phyloP scores from a whole-genome alignment of 2,797 vertebrate genomes.

The Spinibarbus caldwelli region DNA sequence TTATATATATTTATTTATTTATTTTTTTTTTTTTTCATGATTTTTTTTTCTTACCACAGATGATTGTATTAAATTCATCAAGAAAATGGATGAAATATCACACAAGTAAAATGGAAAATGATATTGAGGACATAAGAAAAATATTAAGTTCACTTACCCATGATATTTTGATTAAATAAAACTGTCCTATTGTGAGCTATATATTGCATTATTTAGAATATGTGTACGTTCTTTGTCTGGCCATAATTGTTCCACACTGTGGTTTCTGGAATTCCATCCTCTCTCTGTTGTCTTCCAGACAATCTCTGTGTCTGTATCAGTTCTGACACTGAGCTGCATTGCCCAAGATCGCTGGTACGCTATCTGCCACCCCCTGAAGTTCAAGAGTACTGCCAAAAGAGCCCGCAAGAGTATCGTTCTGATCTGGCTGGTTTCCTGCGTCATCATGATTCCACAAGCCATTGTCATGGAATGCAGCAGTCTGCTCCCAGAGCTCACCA shows the following conservation, averaged over 20 bases:
- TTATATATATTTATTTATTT: no score
- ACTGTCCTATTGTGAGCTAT: neutral
- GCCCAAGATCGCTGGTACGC: constrained; percentile 98
- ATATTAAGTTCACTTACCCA: neutral
- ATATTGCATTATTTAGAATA: neutral
- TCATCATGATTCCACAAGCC: constrained; percentile 96
- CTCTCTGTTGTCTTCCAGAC: constrained; percentile 76
- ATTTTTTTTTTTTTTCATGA: no score
- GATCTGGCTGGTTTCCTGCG: constrained; percentile 94
- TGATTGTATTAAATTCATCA: neutral
- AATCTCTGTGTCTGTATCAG: constrained; percentile 95
- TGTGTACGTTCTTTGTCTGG: neutral
- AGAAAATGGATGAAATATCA: neutral
- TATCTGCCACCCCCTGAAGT: constrained; percentile 97
- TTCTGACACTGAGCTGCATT: constrained; percentile 95
- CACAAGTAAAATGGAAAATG: neutral
- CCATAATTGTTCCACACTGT: neutral
- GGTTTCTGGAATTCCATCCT: neutral
- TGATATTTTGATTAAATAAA: neutral
- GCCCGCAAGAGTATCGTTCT: constrained; percentile 91
- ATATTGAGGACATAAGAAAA: neutral
- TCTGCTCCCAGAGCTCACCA: constrained; percentile 90
- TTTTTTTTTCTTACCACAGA: no score
- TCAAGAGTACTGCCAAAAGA: constrained; percentile 95
- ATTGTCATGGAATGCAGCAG: constrained; percentile 95